Evolutionary conservation across 2,113 vertebrate species (phyloP).

Genomic region (Labeo catla): DNA sequence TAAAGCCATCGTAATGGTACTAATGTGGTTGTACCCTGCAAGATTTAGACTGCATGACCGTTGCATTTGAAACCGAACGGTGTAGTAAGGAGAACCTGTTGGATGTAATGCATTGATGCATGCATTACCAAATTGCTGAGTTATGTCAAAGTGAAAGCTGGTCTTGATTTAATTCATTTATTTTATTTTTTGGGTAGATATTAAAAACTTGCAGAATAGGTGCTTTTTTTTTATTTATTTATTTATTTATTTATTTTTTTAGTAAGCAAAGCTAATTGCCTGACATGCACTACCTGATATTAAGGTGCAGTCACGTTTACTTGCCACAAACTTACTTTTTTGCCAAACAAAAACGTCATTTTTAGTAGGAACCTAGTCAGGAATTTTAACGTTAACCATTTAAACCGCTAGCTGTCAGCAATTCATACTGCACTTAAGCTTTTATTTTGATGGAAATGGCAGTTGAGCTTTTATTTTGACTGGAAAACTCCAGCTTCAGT

Average conservation of each 20-base stretch:
- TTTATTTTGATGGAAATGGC: too few relatives aligned
- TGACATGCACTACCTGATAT: not conserved
- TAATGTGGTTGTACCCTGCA: slow-evolving; percentile 36
- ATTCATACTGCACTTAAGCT: too few relatives aligned
- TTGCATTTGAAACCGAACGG: not conserved
- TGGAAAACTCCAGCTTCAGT: too few relatives aligned
- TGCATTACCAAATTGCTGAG: not conserved
- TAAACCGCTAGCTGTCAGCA: too few relatives aligned
- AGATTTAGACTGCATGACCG: slow-evolving; percentile 1
- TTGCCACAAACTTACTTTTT: too few relatives aligned
- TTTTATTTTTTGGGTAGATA: not conserved
- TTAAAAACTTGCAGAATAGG: not conserved
- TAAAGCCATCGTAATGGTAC: slow-evolving; percentile 65
- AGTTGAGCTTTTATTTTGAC: too few relatives aligned
- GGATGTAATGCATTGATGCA: not conserved
- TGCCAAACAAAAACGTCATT: not conserved
- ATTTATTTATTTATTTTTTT: not conserved
- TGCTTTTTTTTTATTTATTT: not conserved
- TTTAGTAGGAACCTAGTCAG: not conserved
- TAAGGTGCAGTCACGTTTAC: not conserved
- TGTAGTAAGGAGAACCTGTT: not conserved
- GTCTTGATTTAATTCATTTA: not conserved
- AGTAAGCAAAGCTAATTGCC: not conserved
- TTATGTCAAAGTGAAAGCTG: not conserved
- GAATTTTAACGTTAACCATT: not conserved